Percentiles rank a stretch among this genome's conserved stretches.
Evolutionary conservation across 2,113 vertebrate species (phyloP).

Genomic region (Neomonachus schauinslandi): DNA sequence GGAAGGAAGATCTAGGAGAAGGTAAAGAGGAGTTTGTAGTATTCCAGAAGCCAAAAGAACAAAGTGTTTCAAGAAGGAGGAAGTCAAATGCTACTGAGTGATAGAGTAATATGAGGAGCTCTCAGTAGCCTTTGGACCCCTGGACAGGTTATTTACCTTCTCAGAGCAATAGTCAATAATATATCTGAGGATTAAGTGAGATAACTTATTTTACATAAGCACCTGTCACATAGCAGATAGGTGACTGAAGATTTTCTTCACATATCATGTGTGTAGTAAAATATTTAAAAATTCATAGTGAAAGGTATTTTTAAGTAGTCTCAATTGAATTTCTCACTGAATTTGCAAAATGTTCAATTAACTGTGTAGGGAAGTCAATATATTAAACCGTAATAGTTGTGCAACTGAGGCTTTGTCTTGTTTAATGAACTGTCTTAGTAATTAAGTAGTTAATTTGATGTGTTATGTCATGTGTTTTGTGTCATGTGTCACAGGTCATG

Average conservation of each 20-base stretch:
- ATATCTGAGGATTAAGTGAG: not conserved
- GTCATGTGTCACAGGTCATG: not conserved
- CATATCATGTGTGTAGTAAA: conserved; percentile 39
- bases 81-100: not conserved
- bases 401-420: not conserved
- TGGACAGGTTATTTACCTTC: not conserved
- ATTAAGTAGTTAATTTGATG: not conserved
- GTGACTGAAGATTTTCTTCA: not conserved
- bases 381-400: not conserved
- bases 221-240: not conserved
- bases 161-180: not conserved
- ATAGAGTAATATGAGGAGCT: not conserved
- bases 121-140: not conserved
- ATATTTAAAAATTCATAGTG: conserved; percentile 42
- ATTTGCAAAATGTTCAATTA: conserved; percentile 44
- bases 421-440: not conserved
- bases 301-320: conserved; percentile 40
- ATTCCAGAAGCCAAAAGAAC: not conserved
- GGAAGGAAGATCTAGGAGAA: not conserved
- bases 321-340: conserved; percentile 32
- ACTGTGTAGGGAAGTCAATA: not conserved
- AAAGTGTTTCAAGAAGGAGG: not conserved
- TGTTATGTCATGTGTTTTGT: not conserved
- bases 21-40: not conserved
- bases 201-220: not conserved